phyloP scores from a whole-genome alignment of 2,797 vertebrate genomes.

The Microctenopoma lineatum region DNA sequence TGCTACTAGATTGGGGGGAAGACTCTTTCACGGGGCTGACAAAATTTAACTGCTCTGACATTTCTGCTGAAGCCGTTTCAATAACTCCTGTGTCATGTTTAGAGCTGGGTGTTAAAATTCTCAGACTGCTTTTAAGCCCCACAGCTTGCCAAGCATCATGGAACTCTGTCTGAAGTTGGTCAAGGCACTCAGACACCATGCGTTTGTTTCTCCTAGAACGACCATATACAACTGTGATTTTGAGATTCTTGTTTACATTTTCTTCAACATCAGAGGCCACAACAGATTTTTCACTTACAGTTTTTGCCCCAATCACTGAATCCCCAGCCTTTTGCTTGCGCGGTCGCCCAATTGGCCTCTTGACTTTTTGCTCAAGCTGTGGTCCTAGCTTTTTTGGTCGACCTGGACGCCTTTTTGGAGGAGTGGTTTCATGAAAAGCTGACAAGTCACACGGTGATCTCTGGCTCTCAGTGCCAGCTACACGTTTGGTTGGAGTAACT shows the following conservation, averaged over 20 bases:
- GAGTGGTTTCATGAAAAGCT: constrained; percentile 74
- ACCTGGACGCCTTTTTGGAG: constrained; percentile 91
- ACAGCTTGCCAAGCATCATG: constrained; percentile 67
- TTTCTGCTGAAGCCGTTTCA: constrained; percentile 60
- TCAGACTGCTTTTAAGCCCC: constrained; percentile 53
- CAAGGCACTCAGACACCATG: constrained; percentile 88
- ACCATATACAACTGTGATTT: constrained; percentile 92
- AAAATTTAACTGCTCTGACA: constrained; percentile 77
- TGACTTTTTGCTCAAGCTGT: constrained; percentile 89
- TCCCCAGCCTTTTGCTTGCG: constrained; percentile 86
- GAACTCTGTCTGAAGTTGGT: constrained; percentile 76
- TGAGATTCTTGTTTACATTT: constrained; percentile 88
- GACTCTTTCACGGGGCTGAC: constrained; percentile 85
- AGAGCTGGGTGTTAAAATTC: constrained; percentile 53
- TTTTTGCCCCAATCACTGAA: constrained; percentile 56
- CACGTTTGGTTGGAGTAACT: constrained; percentile 62
- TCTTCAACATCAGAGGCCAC: constrained; percentile 67
- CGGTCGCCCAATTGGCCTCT: constrained; percentile 93
- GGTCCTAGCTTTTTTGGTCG: constrained; percentile 94
- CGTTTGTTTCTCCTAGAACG: constrained; percentile 92
- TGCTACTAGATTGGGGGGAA: constrained; percentile 81
- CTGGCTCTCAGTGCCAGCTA: constrained; percentile 48
- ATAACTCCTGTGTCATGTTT: constrained; percentile 49
- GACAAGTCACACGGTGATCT: constrained; percentile 57
- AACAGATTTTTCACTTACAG: constrained; percentile 59